phyloP scores from a whole-genome alignment of 2,888 invertebrate genomes.

The Harmothoe impar region DNA sequence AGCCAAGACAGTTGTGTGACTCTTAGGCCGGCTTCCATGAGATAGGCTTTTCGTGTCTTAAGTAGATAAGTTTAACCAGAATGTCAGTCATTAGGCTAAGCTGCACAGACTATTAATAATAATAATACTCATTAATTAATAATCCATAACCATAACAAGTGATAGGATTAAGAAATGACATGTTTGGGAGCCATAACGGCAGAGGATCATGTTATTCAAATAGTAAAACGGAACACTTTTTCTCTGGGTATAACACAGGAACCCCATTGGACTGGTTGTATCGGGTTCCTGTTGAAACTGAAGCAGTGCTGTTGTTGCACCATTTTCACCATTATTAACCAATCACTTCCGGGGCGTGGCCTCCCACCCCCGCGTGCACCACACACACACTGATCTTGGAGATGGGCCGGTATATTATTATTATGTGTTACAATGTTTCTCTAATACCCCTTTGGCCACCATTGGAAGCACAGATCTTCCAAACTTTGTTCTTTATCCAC shows the following conservation, averaged over 20 bases:
- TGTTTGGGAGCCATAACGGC: not conserved
- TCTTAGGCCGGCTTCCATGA: not conserved
- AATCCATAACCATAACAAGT: conserved; percentile 43
- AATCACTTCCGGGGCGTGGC: not conserved
- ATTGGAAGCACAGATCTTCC: not conserved
- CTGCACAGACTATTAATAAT: conserved; percentile 39
- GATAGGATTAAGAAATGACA: conserved; percentile 24
- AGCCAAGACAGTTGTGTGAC: not conserved
- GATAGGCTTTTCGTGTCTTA: conserved; percentile 28
- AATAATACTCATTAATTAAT: conserved; percentile 26
- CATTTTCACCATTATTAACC: conserved; percentile 25
- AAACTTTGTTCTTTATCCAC: not conserved
- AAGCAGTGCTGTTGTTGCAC: conserved; percentile 59
- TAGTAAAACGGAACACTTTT: not conserved
- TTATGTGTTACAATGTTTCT: too few relatives aligned
- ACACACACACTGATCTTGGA: conserved; percentile 13
- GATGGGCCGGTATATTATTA: conserved; percentile 10
- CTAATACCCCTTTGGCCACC: not conserved
- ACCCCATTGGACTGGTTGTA: conserved; percentile 38
- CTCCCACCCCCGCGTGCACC: not conserved
- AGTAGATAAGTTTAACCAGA: conserved; percentile 55
- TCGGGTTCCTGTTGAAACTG: conserved; percentile 14
- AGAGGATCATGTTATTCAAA: too few relatives aligned
- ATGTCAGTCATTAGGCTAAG: conserved; percentile 41
- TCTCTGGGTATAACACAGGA: not conserved